Base-by-base conservation (phyloP, 1,140 invertebrate species). In the Vanessa atalanta region DNA sequence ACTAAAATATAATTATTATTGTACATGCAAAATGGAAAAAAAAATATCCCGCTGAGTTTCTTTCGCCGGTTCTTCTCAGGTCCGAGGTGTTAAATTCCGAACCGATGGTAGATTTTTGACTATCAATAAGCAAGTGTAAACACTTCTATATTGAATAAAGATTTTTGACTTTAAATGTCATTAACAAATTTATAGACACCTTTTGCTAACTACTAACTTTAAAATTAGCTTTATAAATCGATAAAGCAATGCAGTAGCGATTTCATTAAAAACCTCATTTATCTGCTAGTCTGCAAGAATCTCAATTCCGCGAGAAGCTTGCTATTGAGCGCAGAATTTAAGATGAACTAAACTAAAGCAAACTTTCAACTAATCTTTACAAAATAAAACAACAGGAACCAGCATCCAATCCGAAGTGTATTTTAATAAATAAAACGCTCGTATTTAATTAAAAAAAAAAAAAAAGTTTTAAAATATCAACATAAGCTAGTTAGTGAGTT, bases 261-360 rank as follows among this genome's bases (percentile, higher is more conserved):
- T 50, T 53, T 53, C 51, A 53, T 53, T 53, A 53, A 53, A 53
- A 53, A 16, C 51, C 51, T n/a, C 14, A 53, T 53, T 53, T 16
- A 53, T 53, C 51, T 16, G 51, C 37, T 53, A 53, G 51, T 16
- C 51, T 53, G 51, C 51, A 53, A 53, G 51, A 53, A 53, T 53
- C 51, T 53, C 51, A 53, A 53, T 53, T 16, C 15, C n/a, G 51
- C 51, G n/a, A n/a, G n/a, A 53, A 53, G 51, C 51, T 53, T 9
- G 53, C 23, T 16, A 57, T 57, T 57, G 53, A 57, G 16, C 20
- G 13, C 20, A 23, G 53, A 57, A 57, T 57, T 57, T 57, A 57
- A 57, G 20, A 57, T 23, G 13, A 57, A 57, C 53, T 57, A 5
- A 57, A 57, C 53, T 23, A 23, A 57, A 57, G 53, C 9, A 9